Percentiles rank a stretch among this genome's conserved stretches.
These are phyloP conservation scores for Dione vanillae DNA, from an alignment of 2,888 invertebrate genomes.

Conservation along the genomic window DNA sequence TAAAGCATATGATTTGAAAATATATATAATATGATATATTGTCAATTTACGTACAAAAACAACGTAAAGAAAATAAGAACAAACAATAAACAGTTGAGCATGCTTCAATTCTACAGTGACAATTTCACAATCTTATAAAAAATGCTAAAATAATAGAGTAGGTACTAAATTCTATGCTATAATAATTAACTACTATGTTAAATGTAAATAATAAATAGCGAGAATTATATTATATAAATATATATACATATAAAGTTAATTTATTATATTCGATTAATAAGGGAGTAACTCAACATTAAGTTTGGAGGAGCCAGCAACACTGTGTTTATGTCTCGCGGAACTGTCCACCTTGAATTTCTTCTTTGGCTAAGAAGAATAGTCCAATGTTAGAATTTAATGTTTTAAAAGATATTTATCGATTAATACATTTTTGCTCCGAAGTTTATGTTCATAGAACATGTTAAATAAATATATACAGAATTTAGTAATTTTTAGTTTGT, in stretches of 20 bases:
- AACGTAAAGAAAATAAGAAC: not conserved
- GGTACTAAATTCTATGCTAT: not conserved
- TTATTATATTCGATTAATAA: conserved; percentile 40
- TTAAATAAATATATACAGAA: not conserved
- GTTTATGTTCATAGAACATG: not conserved
- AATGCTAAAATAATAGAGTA: not conserved
- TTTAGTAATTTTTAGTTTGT: too few relatives aligned
- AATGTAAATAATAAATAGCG: not conserved
- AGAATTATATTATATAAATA: conserved; percentile 10
- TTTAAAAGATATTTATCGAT: not conserved
- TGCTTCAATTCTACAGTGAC: conserved; percentile 21
- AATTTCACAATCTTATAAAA: not conserved
- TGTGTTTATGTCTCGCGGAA: conserved; percentile 56
- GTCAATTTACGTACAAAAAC: conserved; percentile 6
- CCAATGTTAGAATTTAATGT: conserved; percentile 41
- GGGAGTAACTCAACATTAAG: conserved; percentile 75
- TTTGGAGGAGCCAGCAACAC: conserved; percentile 66
- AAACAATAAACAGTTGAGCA: conserved; percentile 8
- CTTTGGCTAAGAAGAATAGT: conserved; percentile 72
- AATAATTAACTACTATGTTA: not conserved
- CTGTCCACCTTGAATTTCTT: conserved; percentile 74
- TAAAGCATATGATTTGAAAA: conserved; percentile 3
- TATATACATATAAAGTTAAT: not conserved
- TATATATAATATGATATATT: conserved; percentile 18
- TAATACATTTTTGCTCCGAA: not conserved